Evolutionary conservation across 2,797 vertebrate species (phyloP).

Genomic region (Sebastes diploproa): DNA sequence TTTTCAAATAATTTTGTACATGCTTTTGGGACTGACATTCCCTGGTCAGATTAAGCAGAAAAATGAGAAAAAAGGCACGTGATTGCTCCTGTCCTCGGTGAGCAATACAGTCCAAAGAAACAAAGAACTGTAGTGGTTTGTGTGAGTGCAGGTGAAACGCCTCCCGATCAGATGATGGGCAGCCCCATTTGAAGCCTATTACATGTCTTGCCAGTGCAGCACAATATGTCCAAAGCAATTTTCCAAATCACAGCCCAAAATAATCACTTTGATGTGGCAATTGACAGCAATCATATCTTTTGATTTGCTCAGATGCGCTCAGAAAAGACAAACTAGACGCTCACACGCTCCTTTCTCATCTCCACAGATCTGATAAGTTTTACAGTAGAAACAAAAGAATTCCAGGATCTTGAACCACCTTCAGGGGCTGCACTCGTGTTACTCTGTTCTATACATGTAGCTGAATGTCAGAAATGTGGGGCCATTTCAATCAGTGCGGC

Average conservation of each 20-base stretch:
- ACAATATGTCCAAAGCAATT: conserved; percentile 67
- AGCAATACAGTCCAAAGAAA: conserved; percentile 85
- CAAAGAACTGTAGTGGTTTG: conserved; percentile 49
- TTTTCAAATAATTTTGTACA: conserved; percentile 87
- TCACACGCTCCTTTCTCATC: not conserved
- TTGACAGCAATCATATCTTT: conserved; percentile 55
- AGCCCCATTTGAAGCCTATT: conserved; percentile 49
- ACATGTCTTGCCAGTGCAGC: conserved; percentile 53
- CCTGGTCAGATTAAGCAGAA: conserved; percentile 83
- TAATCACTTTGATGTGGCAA: conserved; percentile 66
- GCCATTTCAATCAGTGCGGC: conserved; percentile 38
- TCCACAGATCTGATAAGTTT: conserved; percentile 38
- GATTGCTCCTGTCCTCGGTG: conserved; percentile 83
- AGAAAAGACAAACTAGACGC: not conserved
- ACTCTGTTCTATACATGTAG: conserved; percentile 61
- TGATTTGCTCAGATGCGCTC: conserved; percentile 51
- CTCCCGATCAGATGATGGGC: conserved; percentile 38
- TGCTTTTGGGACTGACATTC: conserved; percentile 84
- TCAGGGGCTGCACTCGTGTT: conserved; percentile 26
- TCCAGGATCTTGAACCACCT: conserved; percentile 19
- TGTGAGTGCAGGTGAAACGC: conserved; percentile 52
- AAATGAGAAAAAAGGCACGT: conserved; percentile 90
- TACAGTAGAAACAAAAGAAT: conserved; percentile 55
- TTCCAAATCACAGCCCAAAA: conserved; percentile 63
- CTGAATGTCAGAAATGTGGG: conserved; percentile 54